Percentiles rank a stretch among this genome's conserved stretches.
Conservation (phyloP, 2,113 vertebrate species). For the Sinocyclocheilus grahami region DNA sequence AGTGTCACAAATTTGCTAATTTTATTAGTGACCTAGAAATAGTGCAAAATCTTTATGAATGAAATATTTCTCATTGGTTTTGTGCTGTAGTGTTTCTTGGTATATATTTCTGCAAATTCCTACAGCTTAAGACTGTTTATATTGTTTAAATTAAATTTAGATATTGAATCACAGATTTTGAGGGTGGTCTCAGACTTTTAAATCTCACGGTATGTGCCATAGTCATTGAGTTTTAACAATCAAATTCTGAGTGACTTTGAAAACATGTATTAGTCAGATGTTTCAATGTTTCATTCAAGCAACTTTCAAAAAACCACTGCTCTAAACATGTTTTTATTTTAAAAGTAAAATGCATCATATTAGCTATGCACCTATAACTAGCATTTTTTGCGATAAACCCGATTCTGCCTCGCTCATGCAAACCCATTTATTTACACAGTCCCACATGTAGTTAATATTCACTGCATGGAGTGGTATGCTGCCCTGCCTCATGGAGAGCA, state of each 20-base stretch:
- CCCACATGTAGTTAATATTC: slow-evolving; percentile 34
- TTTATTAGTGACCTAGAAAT: too few relatives aligned
- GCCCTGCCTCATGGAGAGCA: slow-evolving; percentile 66
- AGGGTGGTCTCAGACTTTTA: background rate
- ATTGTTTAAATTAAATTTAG: too few relatives aligned
- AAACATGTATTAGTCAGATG: background rate
- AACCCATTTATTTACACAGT: slow-evolving; percentile 13
- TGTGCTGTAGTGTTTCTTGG: background rate
- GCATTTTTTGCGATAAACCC: background rate
- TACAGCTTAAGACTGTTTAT: background rate
- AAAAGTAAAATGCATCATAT: background rate
- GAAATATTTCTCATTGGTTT: too few relatives aligned
- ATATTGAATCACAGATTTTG: background rate
- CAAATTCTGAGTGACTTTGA: background rate
- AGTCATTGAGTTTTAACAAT: background rate
- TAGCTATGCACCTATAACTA: background rate
- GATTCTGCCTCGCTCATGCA: background rate
- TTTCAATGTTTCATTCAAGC: background rate
- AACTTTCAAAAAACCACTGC: background rate
- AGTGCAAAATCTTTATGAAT: background rate
- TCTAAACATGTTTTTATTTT: background rate
- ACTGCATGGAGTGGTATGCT: slow-evolving; percentile 63
- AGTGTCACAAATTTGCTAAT: background rate
- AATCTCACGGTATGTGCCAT: background rate
- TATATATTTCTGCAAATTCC: background rate